Percentiles rank a stretch among this genome's conserved stretches.
These are phyloP conservation scores for Ictalurus furcatus DNA, from an alignment of 2,113 vertebrate genomes.

Conservation along the genomic window DNA sequence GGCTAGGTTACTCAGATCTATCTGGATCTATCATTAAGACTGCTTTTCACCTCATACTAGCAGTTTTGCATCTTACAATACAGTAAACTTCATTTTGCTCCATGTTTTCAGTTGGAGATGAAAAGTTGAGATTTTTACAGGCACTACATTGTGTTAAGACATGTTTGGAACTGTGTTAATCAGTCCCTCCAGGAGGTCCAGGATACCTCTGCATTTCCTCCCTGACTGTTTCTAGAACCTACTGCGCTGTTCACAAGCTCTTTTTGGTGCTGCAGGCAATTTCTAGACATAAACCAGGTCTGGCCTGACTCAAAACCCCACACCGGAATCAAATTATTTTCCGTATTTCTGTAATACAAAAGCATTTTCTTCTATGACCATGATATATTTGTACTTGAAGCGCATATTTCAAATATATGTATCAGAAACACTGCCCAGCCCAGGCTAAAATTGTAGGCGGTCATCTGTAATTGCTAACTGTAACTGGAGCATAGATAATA, in stretches of 20 bases:
- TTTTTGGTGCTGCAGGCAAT: neutral
- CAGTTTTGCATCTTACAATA: too few relatives aligned
- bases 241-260: neutral
- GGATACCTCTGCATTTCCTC: neutral
- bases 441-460: slow-evolving; percentile 2
- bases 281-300: neutral
- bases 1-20: neutral
- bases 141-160: too few relatives aligned
- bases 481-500: slow-evolving; percentile 30
- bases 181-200: too few relatives aligned
- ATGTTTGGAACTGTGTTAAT: neutral
- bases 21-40: neutral
- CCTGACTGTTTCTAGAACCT: neutral
- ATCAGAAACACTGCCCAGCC: neutral
- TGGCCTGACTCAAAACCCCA: neutral
- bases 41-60: too few relatives aligned
- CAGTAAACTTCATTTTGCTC: too few relatives aligned
- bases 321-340: neutral
- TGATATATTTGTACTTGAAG: neutral
- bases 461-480: slow-evolving; percentile 23
- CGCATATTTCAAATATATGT: slow-evolving; percentile 11
- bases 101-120: neutral
- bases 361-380: neutral
- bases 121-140: neutral
- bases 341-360: neutral